Evolutionary conservation across 2,797 vertebrate genomes (phyloP).

Genomic region (Tiaroga cobitis): DNA sequence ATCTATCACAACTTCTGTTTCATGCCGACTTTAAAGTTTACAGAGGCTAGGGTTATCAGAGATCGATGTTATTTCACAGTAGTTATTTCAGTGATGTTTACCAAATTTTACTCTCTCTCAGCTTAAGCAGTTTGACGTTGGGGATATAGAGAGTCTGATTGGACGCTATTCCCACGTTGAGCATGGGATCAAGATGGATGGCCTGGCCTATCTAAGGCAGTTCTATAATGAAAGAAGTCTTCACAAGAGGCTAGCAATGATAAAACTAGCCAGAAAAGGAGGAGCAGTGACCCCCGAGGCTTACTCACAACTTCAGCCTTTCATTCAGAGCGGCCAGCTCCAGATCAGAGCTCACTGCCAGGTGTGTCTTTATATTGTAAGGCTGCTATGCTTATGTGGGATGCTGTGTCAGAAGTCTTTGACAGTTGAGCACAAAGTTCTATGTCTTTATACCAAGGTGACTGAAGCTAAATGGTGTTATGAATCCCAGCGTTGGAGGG

Average conservation of each 20-base stretch:
- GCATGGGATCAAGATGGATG: conserved; percentile 82
- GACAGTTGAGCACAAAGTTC: neutral
- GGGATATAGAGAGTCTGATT: conserved; percentile 80
- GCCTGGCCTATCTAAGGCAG: conserved; percentile 77
- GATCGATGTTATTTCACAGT: neutral
- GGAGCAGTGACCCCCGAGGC: conserved; percentile 82
- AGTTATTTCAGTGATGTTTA: neutral
- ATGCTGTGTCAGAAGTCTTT: neutral
- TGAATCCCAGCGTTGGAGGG: conserved; percentile 73
- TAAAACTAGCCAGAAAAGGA: conserved; percentile 79
- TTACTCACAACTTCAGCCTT: conserved; percentile 77
- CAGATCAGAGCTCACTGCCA: conserved; percentile 76
- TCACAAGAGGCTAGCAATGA: conserved; percentile 79
- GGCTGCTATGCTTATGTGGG: neutral
- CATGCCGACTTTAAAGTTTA: neutral
- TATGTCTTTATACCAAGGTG: conserved; percentile 65
- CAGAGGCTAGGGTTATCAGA: neutral
- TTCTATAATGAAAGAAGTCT: conserved; percentile 81
- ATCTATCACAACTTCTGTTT: neutral
- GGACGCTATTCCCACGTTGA: conserved; percentile 82
- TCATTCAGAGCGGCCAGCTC: conserved; percentile 72
- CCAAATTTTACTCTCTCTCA: conserved; percentile 52
- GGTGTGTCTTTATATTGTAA: conserved; percentile 60
- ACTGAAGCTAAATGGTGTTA: conserved; percentile 79
- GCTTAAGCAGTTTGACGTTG: conserved; percentile 83